Evolutionary conservation across 2,113 vertebrate species (phyloP).

Genomic region (Bothrops jararaca): DNA sequence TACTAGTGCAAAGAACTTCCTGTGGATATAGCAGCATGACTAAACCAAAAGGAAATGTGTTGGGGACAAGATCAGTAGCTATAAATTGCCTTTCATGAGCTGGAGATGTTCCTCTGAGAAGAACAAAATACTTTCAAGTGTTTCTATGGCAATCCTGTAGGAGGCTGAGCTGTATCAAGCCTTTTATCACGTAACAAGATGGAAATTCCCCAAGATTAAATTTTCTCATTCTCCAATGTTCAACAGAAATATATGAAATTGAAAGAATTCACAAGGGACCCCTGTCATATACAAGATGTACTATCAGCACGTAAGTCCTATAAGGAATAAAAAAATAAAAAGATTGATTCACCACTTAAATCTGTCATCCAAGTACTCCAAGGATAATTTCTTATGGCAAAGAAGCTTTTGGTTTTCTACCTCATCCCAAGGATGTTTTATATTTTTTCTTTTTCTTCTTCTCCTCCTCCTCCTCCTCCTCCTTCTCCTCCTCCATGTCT

Average conservation of each 20-base stretch:
- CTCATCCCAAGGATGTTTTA: neutral
- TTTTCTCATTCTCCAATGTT: neutral
- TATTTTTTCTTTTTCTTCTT: neutral
- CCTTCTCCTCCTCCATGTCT: neutral
- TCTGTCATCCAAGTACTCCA: neutral
- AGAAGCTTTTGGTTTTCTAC: neutral
- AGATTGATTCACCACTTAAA: neutral
- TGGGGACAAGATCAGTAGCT: slow-evolving; percentile 24
- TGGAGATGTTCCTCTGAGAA: slow-evolving; percentile 24
- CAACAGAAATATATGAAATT: neutral
- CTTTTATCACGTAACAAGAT: slow-evolving; percentile 11
- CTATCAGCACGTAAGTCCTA: neutral
- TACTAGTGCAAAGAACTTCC: neutral
- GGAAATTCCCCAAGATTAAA: slow-evolving; percentile 20
- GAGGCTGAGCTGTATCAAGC: slow-evolving; percentile 1
- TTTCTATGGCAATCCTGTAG: slow-evolving; percentile 40
- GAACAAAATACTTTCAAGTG: slow-evolving; percentile 26
- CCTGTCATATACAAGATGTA: neutral
- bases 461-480: no score
- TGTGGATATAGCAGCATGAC: slow-evolving; percentile 9
- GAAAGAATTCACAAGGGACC: neutral
- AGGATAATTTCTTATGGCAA: neutral
- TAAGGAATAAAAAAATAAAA: neutral
- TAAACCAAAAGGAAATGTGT: slow-evolving; percentile 23
- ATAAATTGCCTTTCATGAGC: slow-evolving; percentile 23